These are phyloP conservation scores for Ptychodera flava DNA, from an alignment of 35 echinoderm and acorn worm genomes.

Conservation along the genomic window DNA sequence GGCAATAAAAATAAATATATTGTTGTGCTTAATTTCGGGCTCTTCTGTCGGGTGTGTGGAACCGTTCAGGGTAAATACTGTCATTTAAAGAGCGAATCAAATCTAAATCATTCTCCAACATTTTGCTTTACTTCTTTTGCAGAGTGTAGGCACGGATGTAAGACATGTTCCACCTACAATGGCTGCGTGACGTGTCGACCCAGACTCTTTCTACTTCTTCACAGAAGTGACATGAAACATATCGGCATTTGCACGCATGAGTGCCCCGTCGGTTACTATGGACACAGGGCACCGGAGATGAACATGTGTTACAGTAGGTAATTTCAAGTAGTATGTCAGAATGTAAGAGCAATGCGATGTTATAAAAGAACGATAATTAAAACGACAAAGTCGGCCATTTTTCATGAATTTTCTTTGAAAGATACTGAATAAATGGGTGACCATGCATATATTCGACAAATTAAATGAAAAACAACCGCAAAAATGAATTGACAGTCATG, in stretches of 20 bases:
- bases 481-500: no score
- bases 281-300: conserved; percentile 38
- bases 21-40: no score
- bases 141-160: conserved; percentile 65
- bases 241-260: conserved; percentile 64
- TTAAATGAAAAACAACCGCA: no score
- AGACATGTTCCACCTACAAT: conserved; percentile 64
- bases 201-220: conserved; percentile 47
- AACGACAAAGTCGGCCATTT: background rate
- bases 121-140: conserved; percentile 13
- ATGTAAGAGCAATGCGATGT: background rate
- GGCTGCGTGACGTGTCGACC: conserved; percentile 72
- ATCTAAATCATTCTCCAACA: no score
- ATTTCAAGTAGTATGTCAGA: no score
- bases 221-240: conserved; percentile 87
- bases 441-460: no score
- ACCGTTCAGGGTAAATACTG: no score
- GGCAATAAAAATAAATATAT: no score
- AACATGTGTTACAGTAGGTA: conserved; percentile 63
- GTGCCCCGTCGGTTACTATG: conserved; percentile 66
- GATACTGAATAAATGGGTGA: background rate
- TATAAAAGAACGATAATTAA: no score
- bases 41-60: no score
- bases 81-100: no score
- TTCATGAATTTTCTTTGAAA: background rate